Base-by-base conservation (phyloP, 2,113 vertebrate genomes). In the Actenoides lindsayi region DNA sequence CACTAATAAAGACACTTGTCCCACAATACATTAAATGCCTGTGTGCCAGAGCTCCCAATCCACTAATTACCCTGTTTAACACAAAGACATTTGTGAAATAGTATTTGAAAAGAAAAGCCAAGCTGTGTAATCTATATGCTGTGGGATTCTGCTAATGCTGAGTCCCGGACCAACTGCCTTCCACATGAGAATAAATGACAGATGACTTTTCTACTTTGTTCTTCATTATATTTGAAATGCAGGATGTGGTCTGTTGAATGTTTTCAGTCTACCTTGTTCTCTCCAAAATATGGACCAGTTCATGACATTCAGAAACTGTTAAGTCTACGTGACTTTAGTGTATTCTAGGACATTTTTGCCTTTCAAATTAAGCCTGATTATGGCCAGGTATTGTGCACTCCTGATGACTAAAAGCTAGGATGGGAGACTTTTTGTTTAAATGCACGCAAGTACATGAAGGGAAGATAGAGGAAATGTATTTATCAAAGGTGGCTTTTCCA, bases 31-130 rank as follows among this genome's bases (percentile, higher is more conserved):
- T 31, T 37, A 74, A 51, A 14, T 15, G 65, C 51, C 60, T 63
- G 64, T 46, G 30, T 76, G 80, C 68, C 89, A 74, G 77, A 91
- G 74, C 65, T 96, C 96, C 92, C 96, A 94, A 88, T 85, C 17
- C 89, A 94, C 88, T 96, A 93, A 90, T 97, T 91, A 83, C 90
- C 83, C 70, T 85, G 42, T 63, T 80, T 74, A 83, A 90, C 87
- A 89, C 84, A 93, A 88, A 94, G 90, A 53, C 75, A 74, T 51
- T 83, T 68, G 19, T 86, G 92, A 54, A 94, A 59, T 27, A 51
- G 50, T 18, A 16, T 67, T 95, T 65, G 54, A 68, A 63, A 85
- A 80, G 82, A 57, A 77, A 80, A 89, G 18, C 37, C 0, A 3
- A 77, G 79, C 77, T 62, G 21, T 21, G 42, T 46, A 54, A 70